Evolutionary conservation across 2,888 invertebrate genomes (phyloP), one percentile per base, ranked within the genome.

Genomic region (Priapulus caudatus): DNA sequence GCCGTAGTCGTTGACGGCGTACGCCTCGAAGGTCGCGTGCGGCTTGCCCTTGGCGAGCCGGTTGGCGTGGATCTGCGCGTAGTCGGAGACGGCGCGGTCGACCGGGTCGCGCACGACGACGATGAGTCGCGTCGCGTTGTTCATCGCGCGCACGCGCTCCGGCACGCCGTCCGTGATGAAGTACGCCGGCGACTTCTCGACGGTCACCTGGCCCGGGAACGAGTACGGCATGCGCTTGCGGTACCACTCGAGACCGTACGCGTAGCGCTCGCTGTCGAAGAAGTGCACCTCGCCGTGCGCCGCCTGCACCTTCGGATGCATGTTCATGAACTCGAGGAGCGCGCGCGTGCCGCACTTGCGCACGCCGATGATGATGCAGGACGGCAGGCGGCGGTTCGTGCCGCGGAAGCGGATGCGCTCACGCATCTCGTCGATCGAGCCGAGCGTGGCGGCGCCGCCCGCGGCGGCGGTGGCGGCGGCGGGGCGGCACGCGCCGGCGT

Each of bases 171-270:
- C 85, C 52, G 90, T 90, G 46, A 93, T 89, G 74, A 97, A 97
- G 74, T 97, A 97, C 65, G 91, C 90, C 3, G 97, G 97, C 63
- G 91, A 93, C 74, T 98, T 97, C 73, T 97, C 97, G 62, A 93
- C 86, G 52, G 92, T 92, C 61, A 93, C 84, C 72, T 93, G 92
- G 45, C 87, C 86, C 58, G 82, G 81, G 72, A 84, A 86, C 1
- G 92, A 89, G 65, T 84, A 83, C 10, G 93, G 93, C 92, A 95
- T 93, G 70, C 88, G 86, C 67, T 82, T 82, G 55, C 86, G 76
- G 56, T 97, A 97, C 95, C 95, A 97, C 56, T 93, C 90, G 54
- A 92, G 76, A 0, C 97, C 97, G 58, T 82, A 79, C 51, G 81
- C 80, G 71, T 92, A 97, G 71, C 91, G 91, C 64, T 65, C 62